A percentile compares a stretch with the other conserved stretches of the same genome.
These are phyloP conservation scores for Amyelois transitella DNA, from an alignment of 1,140 invertebrate genomes.

Conservation along the genomic window DNA sequence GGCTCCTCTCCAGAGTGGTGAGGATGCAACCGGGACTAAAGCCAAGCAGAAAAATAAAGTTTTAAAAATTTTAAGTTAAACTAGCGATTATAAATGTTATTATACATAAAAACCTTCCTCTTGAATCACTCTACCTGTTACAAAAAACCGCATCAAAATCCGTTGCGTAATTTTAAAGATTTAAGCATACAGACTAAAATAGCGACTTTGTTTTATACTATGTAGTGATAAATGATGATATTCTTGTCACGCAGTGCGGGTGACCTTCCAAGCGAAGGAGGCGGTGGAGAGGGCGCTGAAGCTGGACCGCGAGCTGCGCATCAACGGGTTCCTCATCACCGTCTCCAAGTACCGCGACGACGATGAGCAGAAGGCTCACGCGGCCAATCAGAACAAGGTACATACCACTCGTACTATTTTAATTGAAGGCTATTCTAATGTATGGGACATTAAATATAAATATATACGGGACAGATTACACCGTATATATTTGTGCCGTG, in stretches of 20 bases:
- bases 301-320: conserved; percentile 63
- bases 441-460: no score
- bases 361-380: conserved; percentile 60
- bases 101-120: no score
- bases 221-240: not conserved
- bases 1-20: no score
- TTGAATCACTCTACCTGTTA: no score
- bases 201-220: not conserved
- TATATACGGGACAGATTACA: no score
- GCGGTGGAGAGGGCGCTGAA: conserved; percentile 57
- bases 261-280: conserved; percentile 60
- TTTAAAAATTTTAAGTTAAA: no score
- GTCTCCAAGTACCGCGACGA: conserved; percentile 65
- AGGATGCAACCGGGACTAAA: no score
- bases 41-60: no score
- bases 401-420: not conserved
- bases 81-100: no score
- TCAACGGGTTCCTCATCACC: conserved; percentile 65
- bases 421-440: not conserved
- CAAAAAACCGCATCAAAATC: no score
- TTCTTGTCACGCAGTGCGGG: conserved; percentile 58
- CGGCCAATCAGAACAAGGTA: conserved; percentile 56
- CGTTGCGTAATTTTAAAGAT: not conserved
- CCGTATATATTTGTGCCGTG: no score
- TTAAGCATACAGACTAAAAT: no score